Conservation (phyloP, 2,888 invertebrate genomes). For the Epinotia demarniana region DNA sequence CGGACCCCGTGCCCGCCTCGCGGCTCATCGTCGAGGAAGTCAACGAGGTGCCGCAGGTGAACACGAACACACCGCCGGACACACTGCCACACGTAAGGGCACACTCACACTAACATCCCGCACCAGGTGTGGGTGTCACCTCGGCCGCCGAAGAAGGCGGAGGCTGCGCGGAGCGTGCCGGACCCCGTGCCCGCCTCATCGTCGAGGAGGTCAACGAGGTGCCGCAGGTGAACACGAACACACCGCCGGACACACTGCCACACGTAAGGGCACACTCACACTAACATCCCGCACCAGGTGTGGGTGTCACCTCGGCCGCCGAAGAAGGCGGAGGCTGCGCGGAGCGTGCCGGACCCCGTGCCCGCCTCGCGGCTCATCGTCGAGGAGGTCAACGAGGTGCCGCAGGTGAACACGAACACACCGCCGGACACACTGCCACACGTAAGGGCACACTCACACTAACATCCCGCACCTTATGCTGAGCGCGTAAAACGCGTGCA, state of each 20-base stretch:
- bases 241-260: background rate
- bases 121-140: constrained; percentile 37
- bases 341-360: constrained; percentile 53
- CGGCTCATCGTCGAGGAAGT: too few relatives aligned
- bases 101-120: too few relatives aligned
- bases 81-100: too few relatives aligned
- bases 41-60: too few relatives aligned
- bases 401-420: constrained; percentile 19
- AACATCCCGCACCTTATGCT: too few relatives aligned
- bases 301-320: constrained; percentile 43
- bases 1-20: too few relatives aligned
- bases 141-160: constrained; percentile 38
- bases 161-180: constrained; percentile 49
- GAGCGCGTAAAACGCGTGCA: too few relatives aligned
- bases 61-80: too few relatives aligned
- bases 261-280: too few relatives aligned
- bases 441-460: too few relatives aligned
- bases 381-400: constrained; percentile 68
- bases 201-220: constrained; percentile 70
- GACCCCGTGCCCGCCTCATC: constrained; percentile 58
- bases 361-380: constrained; percentile 62
- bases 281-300: too few relatives aligned
- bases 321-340: constrained; percentile 41
- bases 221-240: constrained; percentile 32
- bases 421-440: background rate